Evolutionary conservation across 2,113 vertebrate species (phyloP).

Genomic region (Columba livia): DNA sequence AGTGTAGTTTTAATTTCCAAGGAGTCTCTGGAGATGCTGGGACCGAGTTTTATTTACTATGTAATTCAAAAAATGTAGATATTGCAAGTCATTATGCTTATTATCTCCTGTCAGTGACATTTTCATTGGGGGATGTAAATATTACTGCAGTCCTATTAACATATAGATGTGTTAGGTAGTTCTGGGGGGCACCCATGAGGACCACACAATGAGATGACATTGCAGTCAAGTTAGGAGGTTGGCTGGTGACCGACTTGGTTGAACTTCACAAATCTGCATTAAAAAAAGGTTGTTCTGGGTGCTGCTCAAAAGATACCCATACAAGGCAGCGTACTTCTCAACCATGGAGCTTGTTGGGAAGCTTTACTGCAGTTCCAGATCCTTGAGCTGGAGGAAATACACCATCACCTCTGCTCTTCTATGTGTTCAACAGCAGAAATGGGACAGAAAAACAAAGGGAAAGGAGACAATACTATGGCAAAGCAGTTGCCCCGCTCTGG

Average conservation of each 20-base stretch:
- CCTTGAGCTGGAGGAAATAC: background rate
- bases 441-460: background rate
- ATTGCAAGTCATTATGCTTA: background rate
- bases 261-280: background rate
- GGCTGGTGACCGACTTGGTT: background rate
- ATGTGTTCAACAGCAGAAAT: background rate
- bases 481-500: background rate
- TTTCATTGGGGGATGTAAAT: background rate
- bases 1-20: background rate
- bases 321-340: background rate
- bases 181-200: background rate
- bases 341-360: background rate
- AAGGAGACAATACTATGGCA: background rate
- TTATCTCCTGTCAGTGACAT: background rate
- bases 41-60: background rate
- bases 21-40: background rate
- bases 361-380: background rate
- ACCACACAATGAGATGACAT: background rate
- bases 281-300: background rate
- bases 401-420: background rate
- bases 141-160: background rate
- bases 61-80: background rate
- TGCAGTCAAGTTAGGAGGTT: background rate
- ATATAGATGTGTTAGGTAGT: background rate
- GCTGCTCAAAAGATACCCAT: background rate